Evolutionary conservation across 1,140 invertebrate genomes (phyloP), one percentile per base, ranked within the genome.

Genomic region (Solen grandis): DNA sequence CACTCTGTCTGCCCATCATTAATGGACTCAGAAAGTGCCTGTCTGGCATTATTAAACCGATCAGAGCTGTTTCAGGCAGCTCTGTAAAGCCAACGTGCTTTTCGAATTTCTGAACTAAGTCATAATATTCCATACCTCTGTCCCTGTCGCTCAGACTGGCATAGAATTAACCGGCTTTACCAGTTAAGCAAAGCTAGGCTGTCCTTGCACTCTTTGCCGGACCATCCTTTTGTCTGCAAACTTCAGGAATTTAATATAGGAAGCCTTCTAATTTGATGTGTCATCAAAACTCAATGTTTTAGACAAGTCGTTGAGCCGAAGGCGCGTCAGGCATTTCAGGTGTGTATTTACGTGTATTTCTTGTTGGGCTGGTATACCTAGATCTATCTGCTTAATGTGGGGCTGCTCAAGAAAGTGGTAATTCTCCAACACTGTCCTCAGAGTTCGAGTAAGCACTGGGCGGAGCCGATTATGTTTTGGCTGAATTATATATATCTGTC

Each of bases 1-100:
- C 2, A 54, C 27, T 3, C 68, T 5, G 22, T 70, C 68, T 1
- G 50, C 68, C 68, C 68, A 70, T 70, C 68, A 70, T 70, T 29
- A 1, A 70, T n/a, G 4, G 50, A 57, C n/a, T 70, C 68, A n/a
- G 25, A 33, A 46, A 13, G 27, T 1, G n/a, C 13, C 22, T 70
- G 68, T n/a, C 50, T 29, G n/a, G 68, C 68, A 70, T 46, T 70
- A 31, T 70, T 57, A 70, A 70, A 29, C 68, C 46, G 22, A 70
- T 55, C 13, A 35, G n/a, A 27, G 68, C 68, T 55, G 68, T 70
- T n/a, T 70, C 50, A 3, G 68, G 68, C 0, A 70, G n/a, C 31
- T 70, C 68, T 4, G 46, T 70, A 31, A 70, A 57, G 1, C 68
- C 68, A 31, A 70, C 54, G 1, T 52, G 27, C 33, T 57, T 70